Percentiles rank a stretch among this genome's conserved stretches.
Evolutionary conservation across 2,113 vertebrate genomes (phyloP).

Genomic region (Otus sunia): DNA sequence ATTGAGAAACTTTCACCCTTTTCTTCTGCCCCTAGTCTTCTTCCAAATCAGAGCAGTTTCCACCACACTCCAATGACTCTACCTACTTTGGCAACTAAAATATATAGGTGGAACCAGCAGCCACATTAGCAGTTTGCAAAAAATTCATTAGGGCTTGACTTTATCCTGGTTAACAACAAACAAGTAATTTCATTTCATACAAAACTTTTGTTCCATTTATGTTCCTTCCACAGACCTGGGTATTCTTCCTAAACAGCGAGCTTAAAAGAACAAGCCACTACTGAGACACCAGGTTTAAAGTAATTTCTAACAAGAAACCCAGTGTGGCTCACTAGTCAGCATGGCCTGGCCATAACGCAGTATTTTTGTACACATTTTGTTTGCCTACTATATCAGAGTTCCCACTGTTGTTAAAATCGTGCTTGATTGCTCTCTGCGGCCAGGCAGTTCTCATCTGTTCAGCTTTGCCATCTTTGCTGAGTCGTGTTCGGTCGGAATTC

Average conservation of each 20-base stretch:
- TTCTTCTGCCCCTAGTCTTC: neutral
- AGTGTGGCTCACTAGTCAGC: neutral
- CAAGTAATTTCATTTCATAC: neutral
- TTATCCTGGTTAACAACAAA: neutral
- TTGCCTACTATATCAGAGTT: constrained; percentile 86
- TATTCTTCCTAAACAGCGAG: neutral
- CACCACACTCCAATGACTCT: neutral
- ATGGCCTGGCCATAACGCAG: neutral
- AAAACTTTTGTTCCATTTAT: neutral
- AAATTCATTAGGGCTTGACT: neutral
- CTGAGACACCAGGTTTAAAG: neutral
- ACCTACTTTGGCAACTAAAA: neutral
- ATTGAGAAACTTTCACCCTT: neutral
- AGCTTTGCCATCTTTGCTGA: constrained; percentile 79
- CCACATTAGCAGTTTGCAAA: neutral
- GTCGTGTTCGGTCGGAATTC: constrained; percentile 87
- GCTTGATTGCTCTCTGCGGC: constrained; percentile 80
- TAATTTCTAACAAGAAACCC: neutral
- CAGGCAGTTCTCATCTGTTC: constrained; percentile 81
- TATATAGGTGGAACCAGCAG: neutral
- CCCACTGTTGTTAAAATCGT: constrained; percentile 81
- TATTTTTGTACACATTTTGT: neutral
- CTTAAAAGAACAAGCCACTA: neutral
- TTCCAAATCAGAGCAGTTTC: neutral
- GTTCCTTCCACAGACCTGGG: neutral